phyloP scores from a whole-genome alignment of 1,140 invertebrate species.

The Megalonaias nervosa region DNA sequence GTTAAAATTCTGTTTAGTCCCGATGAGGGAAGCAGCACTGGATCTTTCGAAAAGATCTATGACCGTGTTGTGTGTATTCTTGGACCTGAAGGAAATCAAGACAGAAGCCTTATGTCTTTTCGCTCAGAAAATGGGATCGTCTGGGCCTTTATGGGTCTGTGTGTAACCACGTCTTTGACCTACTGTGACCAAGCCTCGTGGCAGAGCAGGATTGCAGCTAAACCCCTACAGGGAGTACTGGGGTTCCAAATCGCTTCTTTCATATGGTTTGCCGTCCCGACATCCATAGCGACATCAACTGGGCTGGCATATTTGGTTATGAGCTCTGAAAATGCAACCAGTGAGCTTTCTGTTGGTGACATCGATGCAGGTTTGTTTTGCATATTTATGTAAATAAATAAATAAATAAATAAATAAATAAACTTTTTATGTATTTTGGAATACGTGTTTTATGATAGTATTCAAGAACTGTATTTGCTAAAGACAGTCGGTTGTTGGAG shows the following conservation, averaged over 20 bases:
- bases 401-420: too few species aligned
- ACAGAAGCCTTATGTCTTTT: slow-evolving; percentile 60
- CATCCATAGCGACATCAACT: slow-evolving; percentile 66
- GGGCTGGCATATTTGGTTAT: slow-evolving; percentile 60
- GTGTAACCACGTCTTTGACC: slow-evolving; percentile 66
- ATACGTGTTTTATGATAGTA: too few species aligned
- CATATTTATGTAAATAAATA: too few species aligned
- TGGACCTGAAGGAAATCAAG: slow-evolving; percentile 60
- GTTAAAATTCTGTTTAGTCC: slow-evolving; percentile 44
- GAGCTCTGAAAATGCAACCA: slow-evolving; percentile 41
- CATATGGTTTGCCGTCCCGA: slow-evolving; percentile 71
- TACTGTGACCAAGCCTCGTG: slow-evolving; percentile 72
- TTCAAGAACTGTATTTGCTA: too few species aligned
- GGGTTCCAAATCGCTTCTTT: slow-evolving; percentile 68
- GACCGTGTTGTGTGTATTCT: slow-evolving; percentile 51
- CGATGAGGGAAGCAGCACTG: slow-evolving; percentile 28
- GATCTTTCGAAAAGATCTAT: slow-evolving; percentile 50
- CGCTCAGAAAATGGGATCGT: slow-evolving; percentile 52
- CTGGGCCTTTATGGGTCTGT: slow-evolving; percentile 60
- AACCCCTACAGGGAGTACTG: slow-evolving; percentile 63
- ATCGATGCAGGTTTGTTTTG: slow-evolving; percentile 57
- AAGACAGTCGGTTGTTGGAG: too few species aligned
- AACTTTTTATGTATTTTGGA: too few species aligned
- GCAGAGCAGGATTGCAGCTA: slow-evolving; percentile 69
- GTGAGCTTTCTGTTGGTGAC: slow-evolving; percentile 41